Base-by-base conservation (phyloP, 2,113 vertebrate species). In the Pagrus major region DNA sequence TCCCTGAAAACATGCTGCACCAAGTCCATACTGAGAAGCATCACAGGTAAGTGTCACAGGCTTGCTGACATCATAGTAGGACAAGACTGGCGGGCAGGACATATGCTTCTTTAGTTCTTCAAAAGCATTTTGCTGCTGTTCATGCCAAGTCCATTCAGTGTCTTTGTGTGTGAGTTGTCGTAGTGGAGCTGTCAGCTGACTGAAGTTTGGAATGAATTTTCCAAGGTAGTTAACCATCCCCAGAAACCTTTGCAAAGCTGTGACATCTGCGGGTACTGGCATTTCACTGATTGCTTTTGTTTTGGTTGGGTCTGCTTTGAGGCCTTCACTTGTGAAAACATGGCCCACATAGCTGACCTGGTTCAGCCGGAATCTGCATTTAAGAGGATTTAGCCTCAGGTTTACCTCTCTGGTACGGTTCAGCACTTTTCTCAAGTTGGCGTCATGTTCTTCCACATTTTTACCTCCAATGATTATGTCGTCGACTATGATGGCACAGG, bases 251-350 rank as follows among this genome's bases (percentile, higher is more conserved):
- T 44, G 42, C 42, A 44, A 18, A 44, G 42, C 42, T 44, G 70
- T 6, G 14, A 73, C 56, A 16, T 46, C 18, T 47, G 44, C 44
- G 20, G 18, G 20, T 20, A 47, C 44, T 47, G 2, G 54, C n/a
- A 68, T 77, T 20, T 59, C 12, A 6, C 20, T 59, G 31, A 69
- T 60, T 15, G 39, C 64, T 6, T 7, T 49, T 11, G 41, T 67
- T 35, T 77, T 68, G 5, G 64, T 6, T 1, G 65, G 76, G 39
- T 78, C 76, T 11, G 65, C 44, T 49, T 61, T 78, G 0, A 78
- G 31, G 23, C 65, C 65, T 4, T 59, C 18, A 5, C 31, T 69
- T 37, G 42, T 78, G 44, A 78, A 77, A 2, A 51, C 47, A 31
- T 77, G 75, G 4, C 74, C 52, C 3, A 77, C 64, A 49, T 68